Base-by-base conservation (phyloP, 1,140 invertebrate genomes). In the Conus betulinus region DNA sequence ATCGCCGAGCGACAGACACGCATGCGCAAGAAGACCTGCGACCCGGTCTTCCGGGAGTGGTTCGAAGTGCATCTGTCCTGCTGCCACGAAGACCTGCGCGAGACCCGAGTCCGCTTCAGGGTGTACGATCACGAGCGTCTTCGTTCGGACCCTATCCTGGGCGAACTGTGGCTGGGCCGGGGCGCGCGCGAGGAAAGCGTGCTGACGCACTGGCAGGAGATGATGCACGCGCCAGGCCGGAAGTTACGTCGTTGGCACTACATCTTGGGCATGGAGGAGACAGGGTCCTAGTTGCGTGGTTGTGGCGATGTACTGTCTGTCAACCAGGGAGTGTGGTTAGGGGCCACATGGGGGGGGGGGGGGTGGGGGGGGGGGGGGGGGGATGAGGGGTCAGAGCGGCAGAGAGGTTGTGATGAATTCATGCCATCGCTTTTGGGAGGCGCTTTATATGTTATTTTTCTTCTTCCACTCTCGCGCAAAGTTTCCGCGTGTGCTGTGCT, bases 111-210 rank as follows among this genome's bases (percentile, higher is more conserved):
- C 3, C 93, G 91, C 53, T 88, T 95, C 8, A 89, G 91, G 3
- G 90, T 94, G 11, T 94, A 89, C 79, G 93, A 94, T 86, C 93
- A 94, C 82, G 94, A 95, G 84, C 87, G 91, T 57, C 92, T 95
- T 17, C 91, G 93, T 8, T 88, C 91, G 27, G 94, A 95, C 88
- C 91, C 91, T 71, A 76, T 93, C 1, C 91, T 95, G 60, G 94
- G 94, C 13, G 91, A 94, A 87, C 90, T 94, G 7, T 60, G 91
- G 51, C 91, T 94, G 52, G 92, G 92, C 2, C 84, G 87, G 11
- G 91, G 91, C 5, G 89, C 91, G 11, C 90, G 89, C 4, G 91
- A 93, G 79, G 91, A 91, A 11, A 89, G 89, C 10, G 92, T 92
- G 79, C 63, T 93, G 39, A 83, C 86, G 11, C 91, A 93, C 78